Base-by-base conservation (phyloP, 2,113 vertebrate species). In the Empidonax alnorum region DNA sequence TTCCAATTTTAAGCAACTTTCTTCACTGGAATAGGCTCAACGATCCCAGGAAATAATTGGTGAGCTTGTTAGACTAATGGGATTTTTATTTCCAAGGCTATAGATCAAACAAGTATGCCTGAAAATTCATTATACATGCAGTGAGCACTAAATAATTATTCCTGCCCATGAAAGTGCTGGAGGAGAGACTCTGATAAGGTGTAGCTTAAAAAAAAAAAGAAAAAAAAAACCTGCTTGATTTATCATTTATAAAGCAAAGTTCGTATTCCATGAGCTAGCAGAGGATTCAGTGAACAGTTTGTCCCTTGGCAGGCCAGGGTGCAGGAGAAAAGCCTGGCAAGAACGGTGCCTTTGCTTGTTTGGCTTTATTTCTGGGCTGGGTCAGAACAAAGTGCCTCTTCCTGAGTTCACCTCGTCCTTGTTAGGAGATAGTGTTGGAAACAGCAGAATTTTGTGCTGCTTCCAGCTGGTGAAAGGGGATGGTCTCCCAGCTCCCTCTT, bases 11-110 rank as follows among this genome's bases (percentile, higher is more conserved):
- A 58, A 82, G 59, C 86, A 97, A 86, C 65, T 89, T 91, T 84
- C 72, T 94, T 82, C 5, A 55, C 65, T 76, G 84, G 55, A 94
- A 92, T 35, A 62, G 53, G 62, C 81, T 93, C 84, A 69, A 24
- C 41, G 84, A 95, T 94, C 84, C 93, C 63, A 41, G 83, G 81
- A 90, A 96, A 92, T 94, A 96, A 97, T 97, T 95, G 93, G 86
- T 79, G 83, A 97, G 92, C 91, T 96, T 94, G 94, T 97, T 97
- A 97, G 91, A 95, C 93, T 97, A 97, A 97, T 96, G 94, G 93
- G 94, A 91, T 95, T 96, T 96, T 97, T 96, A 97, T 97, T 97
- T 97, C 92, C 78, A 80, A 89, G 91, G 89, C 94, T 96, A 90
- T 94, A 97, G 94, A 96, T 97, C 96, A 97, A 96, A 97, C 88